Evolutionary conservation across 2,797 vertebrate species (phyloP).

Genomic region (Propithecus perrieri): DNA sequence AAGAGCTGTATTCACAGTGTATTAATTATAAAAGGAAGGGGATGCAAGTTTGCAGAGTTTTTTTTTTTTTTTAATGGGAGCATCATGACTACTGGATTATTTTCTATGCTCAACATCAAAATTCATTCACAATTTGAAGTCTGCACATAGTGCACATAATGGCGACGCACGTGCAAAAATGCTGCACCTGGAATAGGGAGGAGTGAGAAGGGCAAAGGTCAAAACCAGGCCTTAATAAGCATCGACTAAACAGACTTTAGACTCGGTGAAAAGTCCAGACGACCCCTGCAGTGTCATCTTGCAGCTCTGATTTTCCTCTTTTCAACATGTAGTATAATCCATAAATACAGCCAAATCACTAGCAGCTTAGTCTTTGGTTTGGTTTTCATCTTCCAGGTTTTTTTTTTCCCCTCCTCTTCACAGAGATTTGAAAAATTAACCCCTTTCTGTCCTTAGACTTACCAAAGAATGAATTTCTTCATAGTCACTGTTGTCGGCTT

Average conservation of each 20-base stretch:
- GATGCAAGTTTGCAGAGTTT: background rate
- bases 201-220: constrained; percentile 90
- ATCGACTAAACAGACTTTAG: constrained; percentile 89
- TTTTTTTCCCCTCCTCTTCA: constrained; percentile 71
- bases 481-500: background rate
- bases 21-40: constrained; percentile 31
- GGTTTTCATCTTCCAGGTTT: constrained; percentile 82
- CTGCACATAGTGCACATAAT: constrained; percentile 75
- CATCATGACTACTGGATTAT: background rate
- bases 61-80: background rate
- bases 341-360: constrained; percentile 91
- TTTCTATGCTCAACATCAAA: background rate
- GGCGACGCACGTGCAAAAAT: constrained; percentile 82
- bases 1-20: background rate
- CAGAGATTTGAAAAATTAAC: constrained; percentile 92
- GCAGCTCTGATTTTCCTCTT: constrained; percentile 88
- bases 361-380: constrained; percentile 88
- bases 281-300: constrained; percentile 89
- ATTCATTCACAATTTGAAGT: constrained; percentile 76
- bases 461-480: constrained; percentile 29
- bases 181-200: constrained; percentile 93
- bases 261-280: constrained; percentile 89
- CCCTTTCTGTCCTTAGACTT: constrained; percentile 80
- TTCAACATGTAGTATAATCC: constrained; percentile 88
- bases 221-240: constrained; percentile 85